phyloP scores from a whole-genome alignment of 1,140 invertebrate genomes.

The Rhizoglyphus robini region DNA sequence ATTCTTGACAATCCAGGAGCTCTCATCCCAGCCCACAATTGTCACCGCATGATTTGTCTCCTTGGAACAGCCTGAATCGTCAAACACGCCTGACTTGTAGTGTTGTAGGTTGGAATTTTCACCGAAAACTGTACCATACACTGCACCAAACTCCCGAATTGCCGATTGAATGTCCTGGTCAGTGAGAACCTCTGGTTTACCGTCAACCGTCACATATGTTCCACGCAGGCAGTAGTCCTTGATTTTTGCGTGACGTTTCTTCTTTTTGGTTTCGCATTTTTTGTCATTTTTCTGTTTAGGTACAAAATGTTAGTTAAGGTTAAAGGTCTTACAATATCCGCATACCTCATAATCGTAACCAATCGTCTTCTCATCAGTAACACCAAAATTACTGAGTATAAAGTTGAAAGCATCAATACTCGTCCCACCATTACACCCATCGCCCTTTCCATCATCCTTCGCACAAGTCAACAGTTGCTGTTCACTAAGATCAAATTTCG shows the following conservation, averaged over 20 bases:
- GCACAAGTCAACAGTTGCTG: constrained; percentile 90
- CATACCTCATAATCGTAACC: constrained; percentile 7
- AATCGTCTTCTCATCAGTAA: constrained; percentile 18
- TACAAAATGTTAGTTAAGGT: too few species aligned
- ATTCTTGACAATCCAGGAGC: too few species aligned
- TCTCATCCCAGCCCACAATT: constrained; percentile 8
- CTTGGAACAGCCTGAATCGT: too few species aligned
- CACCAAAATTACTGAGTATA: constrained; percentile 21
- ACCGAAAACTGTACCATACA: neutral
- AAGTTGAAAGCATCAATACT: constrained; percentile 68
- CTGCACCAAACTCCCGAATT: neutral
- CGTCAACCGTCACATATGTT: too few species aligned
- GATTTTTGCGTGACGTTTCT: too few species aligned
- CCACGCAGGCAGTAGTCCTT: too few species aligned
- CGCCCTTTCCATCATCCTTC: constrained; percentile 76
- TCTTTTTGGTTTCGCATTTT: too few species aligned
- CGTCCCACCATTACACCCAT: constrained; percentile 68
- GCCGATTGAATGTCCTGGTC: neutral
- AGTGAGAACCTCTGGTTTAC: too few species aligned
- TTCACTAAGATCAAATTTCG: constrained; percentile 74
- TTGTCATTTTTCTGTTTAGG: neutral
- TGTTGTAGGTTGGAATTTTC: neutral
- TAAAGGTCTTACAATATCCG: too few species aligned
- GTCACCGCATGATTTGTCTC: neutral
- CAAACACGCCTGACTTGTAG: neutral